Evolutionary conservation across 2,888 invertebrate genomes (phyloP).

Genomic region (Tromatobia lineatoria): DNA sequence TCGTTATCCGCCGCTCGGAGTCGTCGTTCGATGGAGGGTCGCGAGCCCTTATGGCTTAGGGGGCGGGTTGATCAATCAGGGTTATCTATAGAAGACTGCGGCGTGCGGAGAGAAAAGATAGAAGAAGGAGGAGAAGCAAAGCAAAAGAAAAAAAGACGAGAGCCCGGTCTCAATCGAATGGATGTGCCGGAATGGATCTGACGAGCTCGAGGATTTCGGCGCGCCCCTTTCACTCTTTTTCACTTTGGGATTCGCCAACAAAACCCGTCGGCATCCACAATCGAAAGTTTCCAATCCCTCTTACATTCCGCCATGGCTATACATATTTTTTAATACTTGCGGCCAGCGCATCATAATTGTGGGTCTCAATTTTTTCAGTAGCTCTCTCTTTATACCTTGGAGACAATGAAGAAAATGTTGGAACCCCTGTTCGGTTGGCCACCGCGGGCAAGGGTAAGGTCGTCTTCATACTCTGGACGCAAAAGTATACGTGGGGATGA

Average conservation of each 20-base stretch:
- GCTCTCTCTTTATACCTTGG: not conserved
- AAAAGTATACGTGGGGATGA: conserved; percentile 44
- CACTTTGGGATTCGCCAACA: conserved; percentile 1
- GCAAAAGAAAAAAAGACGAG: conserved; percentile 24
- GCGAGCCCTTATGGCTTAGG: conserved; percentile 60
- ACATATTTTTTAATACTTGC: not conserved
- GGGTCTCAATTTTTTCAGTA: not conserved
- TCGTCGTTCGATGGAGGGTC: conserved; percentile 33
- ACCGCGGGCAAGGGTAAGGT: conserved; percentile 34
- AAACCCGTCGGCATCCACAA: conserved; percentile 4
- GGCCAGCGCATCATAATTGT: not conserved
- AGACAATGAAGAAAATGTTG: conserved; percentile 36
- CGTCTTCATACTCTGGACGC: conserved; percentile 26
- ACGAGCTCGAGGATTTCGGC: conserved; percentile 43
- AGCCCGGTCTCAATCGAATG: conserved; percentile 28
- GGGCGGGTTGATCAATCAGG: conserved; percentile 80
- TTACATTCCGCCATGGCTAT: not conserved
- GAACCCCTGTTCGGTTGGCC: not conserved
- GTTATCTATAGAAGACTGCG: conserved; percentile 55
- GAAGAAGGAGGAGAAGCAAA: conserved; percentile 5
- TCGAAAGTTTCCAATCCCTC: conserved; percentile 11
- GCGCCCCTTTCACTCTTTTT: conserved; percentile 6
- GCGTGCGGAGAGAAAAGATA: conserved; percentile 54
- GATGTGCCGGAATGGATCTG: conserved; percentile 18
- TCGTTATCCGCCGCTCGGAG: conserved; percentile 77